Evolutionary conservation across 2,113 vertebrate species (phyloP), one percentile per base, ranked within the genome.

Genomic region (Peromyscus californicus): DNA sequence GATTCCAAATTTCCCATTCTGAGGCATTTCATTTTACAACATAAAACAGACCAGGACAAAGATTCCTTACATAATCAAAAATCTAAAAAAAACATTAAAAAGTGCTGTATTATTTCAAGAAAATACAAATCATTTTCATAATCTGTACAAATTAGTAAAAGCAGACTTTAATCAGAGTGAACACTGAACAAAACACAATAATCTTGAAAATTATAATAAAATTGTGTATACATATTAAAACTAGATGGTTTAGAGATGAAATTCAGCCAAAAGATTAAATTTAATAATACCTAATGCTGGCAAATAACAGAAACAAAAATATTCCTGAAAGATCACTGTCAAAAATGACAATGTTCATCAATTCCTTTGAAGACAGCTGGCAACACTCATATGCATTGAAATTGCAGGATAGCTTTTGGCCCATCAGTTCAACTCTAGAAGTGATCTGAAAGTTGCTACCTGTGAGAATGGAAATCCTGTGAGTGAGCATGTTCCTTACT

Each of bases 191-290:
- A 91, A 89, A 69, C 67, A 61, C n/a, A 76, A n/a, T 70, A 26
- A 48, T 72, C 59, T 86, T 45, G 61, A 96, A 86, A 86, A 80
- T 85, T 74, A 61, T 91, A 61, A 93, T 93, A 94, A 31, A 95
- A 70, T 85, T 93, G 84, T 91, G 4, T 7, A 54, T 72, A 54
- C 83, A 48, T 59, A 42, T 72, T 26, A 94, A 93, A 94, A 93
- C 33, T 78, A 87, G 15, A 93, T 8, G 59, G 57, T 89, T 93
- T 67, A 33, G 36, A 91, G 61, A 65, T 65, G 86, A 33, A 93
- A 57, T 70, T 80, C 51, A 61, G 33, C 51, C 9, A 70, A 91
- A 26, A 92, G 13, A 94, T n/a, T n/a, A 57, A 67, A 31, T 78
- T 93, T 80, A n/a, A 21, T 59, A 75, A 59, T 61, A 42, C 2